A percentile compares a stretch with the other conserved stretches of the same genome.
phyloP scores from a whole-genome alignment of 2,797 vertebrate genomes.

The Ispidina lecontei region DNA sequence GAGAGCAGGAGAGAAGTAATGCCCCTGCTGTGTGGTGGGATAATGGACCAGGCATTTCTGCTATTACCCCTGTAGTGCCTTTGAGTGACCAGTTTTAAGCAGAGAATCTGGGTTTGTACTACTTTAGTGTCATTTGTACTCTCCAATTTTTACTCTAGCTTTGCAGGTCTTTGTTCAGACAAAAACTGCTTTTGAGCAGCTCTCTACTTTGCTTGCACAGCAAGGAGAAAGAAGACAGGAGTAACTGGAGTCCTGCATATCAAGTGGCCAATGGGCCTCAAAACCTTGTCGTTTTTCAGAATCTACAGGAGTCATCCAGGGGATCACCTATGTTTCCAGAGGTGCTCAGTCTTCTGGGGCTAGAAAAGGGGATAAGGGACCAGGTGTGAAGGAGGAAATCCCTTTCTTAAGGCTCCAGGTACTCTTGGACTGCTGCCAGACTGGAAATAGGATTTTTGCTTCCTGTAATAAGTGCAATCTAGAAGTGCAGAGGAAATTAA shows the following conservation, averaged over 20 bases:
- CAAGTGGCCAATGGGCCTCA: background rate
- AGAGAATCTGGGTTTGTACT: background rate
- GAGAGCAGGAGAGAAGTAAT: background rate
- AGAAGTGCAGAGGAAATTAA: slow-evolving; percentile 32
- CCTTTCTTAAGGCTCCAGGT: background rate
- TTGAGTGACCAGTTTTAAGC: background rate
- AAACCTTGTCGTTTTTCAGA: background rate
- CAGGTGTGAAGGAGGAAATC: background rate
- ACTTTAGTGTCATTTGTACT: background rate
- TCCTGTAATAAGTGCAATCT: background rate
- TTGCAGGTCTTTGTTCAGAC: background rate
- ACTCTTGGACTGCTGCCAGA: background rate
- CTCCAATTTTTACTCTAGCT: background rate
- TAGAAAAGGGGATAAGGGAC: background rate
- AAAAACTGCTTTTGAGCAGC: background rate
- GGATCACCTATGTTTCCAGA: background rate
- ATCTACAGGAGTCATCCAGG: background rate
- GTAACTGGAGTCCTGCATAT: background rate
- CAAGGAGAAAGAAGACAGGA: background rate
- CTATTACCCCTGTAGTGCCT: background rate
- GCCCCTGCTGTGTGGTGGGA: background rate
- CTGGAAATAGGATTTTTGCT: slow-evolving; percentile 33
- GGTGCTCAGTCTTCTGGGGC: background rate
- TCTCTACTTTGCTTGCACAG: background rate
- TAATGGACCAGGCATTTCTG: background rate